phyloP scores from a whole-genome alignment of 1,140 invertebrate genomes.

The Trichonephila inaurata region DNA sequence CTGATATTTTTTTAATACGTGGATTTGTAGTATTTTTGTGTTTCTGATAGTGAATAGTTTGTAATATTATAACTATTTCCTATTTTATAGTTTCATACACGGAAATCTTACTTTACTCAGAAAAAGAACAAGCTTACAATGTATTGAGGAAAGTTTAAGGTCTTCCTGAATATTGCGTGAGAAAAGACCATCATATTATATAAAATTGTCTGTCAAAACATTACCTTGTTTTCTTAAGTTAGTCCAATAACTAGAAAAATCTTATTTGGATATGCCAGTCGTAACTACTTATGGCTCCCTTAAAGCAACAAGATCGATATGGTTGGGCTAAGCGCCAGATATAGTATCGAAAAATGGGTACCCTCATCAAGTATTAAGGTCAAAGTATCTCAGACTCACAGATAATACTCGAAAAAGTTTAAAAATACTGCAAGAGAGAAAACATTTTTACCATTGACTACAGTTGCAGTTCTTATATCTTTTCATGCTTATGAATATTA shows the following conservation, averaged over 20 bases:
- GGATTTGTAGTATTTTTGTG: too few relatives aligned
- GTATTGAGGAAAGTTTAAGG: neutral
- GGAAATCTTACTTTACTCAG: neutral
- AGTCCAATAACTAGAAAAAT: neutral
- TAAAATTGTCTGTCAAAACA: neutral
- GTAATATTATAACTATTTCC: too few relatives aligned
- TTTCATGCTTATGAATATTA: too few relatives aligned
- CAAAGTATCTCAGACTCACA: neutral
- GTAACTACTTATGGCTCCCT: neutral
- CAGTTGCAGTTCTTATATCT: too few relatives aligned
- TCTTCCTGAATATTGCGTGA: too few relatives aligned
- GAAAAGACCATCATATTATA: too few relatives aligned
- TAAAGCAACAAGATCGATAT: neutral
- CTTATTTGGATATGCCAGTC: neutral
- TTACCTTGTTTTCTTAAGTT: neutral
- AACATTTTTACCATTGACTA: too few relatives aligned
- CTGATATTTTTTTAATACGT: too few relatives aligned
- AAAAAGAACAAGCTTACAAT: neutral
- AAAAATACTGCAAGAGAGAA: too few relatives aligned
- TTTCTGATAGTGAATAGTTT: too few relatives aligned
- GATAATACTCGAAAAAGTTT: too few relatives aligned
- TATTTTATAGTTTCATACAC: neutral
- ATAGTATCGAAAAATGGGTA: neutral
- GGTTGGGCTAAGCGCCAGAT: neutral
- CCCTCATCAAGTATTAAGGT: neutral